Percentiles rank a stretch among this genome's conserved stretches.
Conservation (phyloP, 2,113 vertebrate genomes). For the Melanostigma gelatinosum region DNA sequence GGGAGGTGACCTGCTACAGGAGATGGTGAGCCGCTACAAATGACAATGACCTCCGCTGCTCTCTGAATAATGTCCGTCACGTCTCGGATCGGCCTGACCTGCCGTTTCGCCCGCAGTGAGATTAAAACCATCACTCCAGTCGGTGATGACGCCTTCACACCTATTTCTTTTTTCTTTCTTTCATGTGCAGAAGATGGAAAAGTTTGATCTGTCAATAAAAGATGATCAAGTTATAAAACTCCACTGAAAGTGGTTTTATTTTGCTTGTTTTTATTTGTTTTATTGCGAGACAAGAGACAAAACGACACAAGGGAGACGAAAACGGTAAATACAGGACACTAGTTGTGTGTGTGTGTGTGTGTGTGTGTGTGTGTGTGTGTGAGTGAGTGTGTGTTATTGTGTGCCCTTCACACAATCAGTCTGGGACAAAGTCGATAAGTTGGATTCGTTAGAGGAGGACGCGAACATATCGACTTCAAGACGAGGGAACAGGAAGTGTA, state of each 20-base stretch:
- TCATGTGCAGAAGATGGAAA: neutral
- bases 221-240: neutral
- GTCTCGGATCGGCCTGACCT: conserved; percentile 20
- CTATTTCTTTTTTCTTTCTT: neutral
- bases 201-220: neutral
- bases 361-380: too few relatives aligned
- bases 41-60: conserved; percentile 49
- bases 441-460: too few relatives aligned
- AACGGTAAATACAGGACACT: too few relatives aligned
- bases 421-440: too few relatives aligned
- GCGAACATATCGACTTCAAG: too few relatives aligned
- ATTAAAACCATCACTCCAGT: conserved; percentile 55
- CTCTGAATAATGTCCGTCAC: conserved; percentile 39
- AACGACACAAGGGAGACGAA: too few relatives aligned
- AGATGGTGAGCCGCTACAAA: conserved; percentile 53
- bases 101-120: conserved; percentile 17
- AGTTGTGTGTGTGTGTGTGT: too few relatives aligned
- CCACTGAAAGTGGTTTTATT: neutral
- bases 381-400: too few relatives aligned
- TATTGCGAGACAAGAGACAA: too few relatives aligned
- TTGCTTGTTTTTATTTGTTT: too few relatives aligned
- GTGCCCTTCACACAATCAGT: too few relatives aligned
- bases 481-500: too few relatives aligned
- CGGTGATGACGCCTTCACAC: conserved; percentile 14
- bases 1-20: conserved; percentile 56